Evolutionary conservation across 2,888 invertebrate genomes (phyloP).

Genomic region (Agonopterix heracliana): DNA sequence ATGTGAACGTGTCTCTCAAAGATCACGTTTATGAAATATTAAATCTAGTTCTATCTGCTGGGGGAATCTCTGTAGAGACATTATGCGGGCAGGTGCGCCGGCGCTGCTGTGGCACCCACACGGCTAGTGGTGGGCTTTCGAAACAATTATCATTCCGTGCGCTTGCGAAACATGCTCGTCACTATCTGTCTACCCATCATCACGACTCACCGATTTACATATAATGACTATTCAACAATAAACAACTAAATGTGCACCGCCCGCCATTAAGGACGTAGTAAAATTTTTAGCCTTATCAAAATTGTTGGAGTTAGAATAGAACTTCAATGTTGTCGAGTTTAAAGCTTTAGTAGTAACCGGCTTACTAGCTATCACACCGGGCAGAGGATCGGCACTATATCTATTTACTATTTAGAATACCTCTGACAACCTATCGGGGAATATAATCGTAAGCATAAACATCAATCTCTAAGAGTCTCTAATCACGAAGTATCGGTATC

Average conservation of each 20-base stretch:
- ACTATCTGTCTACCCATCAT: slow-evolving; percentile 69
- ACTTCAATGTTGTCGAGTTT: background rate
- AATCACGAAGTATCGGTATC: too few relatives aligned
- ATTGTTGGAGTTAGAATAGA: slow-evolving; percentile 5
- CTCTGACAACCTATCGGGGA: too few relatives aligned
- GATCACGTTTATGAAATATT: slow-evolving; percentile 73
- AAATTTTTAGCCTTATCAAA: slow-evolving; percentile 31
- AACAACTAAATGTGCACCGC: slow-evolving; percentile 57
- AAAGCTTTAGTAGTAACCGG: too few relatives aligned
- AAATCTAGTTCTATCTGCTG: slow-evolving; percentile 58
- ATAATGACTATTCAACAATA: slow-evolving; percentile 74
- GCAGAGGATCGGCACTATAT: too few relatives aligned
- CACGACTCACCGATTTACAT: slow-evolving; percentile 74
- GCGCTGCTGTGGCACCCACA: slow-evolving; percentile 36
- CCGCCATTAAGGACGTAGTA: slow-evolving; percentile 44
- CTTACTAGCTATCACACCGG: too few relatives aligned
- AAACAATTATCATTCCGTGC: slow-evolving; percentile 68
- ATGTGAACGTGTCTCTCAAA: slow-evolving; percentile 49
- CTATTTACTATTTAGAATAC: too few relatives aligned
- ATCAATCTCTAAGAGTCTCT: too few relatives aligned
- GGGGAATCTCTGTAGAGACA: slow-evolving; percentile 32
- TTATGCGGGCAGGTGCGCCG: slow-evolving; percentile 47
- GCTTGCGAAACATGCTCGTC: slow-evolving; percentile 71
- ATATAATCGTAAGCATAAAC: too few relatives aligned
- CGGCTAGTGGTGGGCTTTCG: slow-evolving; percentile 30